phyloP scores from a whole-genome alignment of 2,888 invertebrate genomes.

The Luffia ferchaultella region DNA sequence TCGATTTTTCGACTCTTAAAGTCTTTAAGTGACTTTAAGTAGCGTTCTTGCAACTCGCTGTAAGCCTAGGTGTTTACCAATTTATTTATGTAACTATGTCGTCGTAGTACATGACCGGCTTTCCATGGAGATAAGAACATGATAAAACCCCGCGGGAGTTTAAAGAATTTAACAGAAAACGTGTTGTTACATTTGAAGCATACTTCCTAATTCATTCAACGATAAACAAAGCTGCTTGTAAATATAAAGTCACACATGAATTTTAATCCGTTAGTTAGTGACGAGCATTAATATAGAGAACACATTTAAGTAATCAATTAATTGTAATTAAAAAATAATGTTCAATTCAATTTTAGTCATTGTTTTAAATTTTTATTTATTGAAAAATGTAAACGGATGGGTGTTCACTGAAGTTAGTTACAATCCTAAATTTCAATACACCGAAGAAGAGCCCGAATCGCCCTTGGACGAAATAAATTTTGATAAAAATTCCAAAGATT shows the following conservation, averaged over 20 bases:
- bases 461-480: conserved; percentile 14
- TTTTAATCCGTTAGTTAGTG: neutral
- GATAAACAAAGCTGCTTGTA: conserved; percentile 3
- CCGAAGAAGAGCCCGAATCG: conserved; percentile 10
- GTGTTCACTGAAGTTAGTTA: conserved; percentile 21
- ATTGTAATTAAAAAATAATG: neutral
- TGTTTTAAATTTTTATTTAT: neutral
- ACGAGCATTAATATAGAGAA: conserved; percentile 5
- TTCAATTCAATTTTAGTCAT: neutral
- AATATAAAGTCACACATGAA: neutral
- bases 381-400: conserved; percentile 18
- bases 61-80: neutral
- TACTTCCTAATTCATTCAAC: conserved; percentile 6
- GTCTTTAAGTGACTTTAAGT: no score
- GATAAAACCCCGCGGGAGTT: conserved; percentile 7
- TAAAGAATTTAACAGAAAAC: neutral
- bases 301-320: neutral
- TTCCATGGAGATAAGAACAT: neutral
- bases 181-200: neutral
- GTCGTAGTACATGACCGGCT: neutral
- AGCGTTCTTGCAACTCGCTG: conserved; percentile 1
- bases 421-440: conserved; percentile 5
- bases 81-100: neutral
- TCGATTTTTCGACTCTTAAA: no score
- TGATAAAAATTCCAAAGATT: conserved; percentile 12